Evolutionary conservation across 1,140 invertebrate genomes (phyloP).

Genomic region (Drosophila pachea): DNA sequence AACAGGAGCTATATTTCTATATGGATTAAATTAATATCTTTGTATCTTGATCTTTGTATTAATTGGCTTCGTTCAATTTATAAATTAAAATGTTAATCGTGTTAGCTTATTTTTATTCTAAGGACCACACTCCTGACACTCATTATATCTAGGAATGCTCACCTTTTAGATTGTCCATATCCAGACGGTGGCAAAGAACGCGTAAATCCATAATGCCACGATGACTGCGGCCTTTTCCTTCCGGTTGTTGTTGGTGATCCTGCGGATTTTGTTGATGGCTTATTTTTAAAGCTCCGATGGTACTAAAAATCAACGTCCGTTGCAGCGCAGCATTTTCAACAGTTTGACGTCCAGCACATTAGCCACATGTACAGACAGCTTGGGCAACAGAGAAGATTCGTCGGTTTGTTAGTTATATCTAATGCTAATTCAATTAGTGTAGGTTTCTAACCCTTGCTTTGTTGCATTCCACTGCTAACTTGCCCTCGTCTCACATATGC

Average conservation of each 20-base stretch:
- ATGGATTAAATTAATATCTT: no score
- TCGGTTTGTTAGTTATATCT: not conserved
- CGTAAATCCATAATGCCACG: conserved; percentile 53
- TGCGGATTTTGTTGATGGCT: conserved; percentile 29
- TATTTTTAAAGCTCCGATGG: conserved; percentile 12
- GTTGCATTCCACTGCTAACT: conserved; percentile 37
- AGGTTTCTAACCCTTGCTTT: conserved; percentile 25
- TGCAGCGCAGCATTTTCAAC: conserved; percentile 70
- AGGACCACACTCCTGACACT: not conserved
- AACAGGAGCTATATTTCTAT: no score
- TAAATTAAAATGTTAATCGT: no score
- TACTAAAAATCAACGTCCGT: conserved; percentile 49
- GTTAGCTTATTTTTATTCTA: not conserved
- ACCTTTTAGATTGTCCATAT: conserved; percentile 56
- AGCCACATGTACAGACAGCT: not conserved
- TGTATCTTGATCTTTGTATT: no score
- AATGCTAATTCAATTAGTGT: conserved; percentile 67
- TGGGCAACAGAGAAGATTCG: conserved; percentile 39
- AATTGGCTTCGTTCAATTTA: no score
- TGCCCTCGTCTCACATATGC: conserved; percentile 3
- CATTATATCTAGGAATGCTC: not conserved
- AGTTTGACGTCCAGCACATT: conserved; percentile 45
- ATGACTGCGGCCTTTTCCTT: conserved; percentile 16
- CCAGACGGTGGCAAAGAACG: conserved; percentile 57
- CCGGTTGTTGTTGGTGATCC: conserved; percentile 10